Conservation (phyloP, 1,140 invertebrate species). For the Stegodyphus dumicola region DNA sequence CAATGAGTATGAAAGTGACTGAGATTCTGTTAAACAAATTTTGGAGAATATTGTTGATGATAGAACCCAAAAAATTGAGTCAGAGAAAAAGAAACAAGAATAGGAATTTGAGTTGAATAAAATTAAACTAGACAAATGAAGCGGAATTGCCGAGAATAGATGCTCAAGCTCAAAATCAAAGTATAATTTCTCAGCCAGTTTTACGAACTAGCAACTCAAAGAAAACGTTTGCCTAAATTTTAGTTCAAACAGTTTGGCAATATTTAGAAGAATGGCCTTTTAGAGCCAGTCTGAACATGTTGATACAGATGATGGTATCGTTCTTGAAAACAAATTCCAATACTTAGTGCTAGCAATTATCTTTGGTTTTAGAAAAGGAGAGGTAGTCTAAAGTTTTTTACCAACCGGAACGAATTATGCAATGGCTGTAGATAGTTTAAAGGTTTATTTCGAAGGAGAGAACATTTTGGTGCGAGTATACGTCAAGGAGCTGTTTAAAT, state of each 20-base stretch:
- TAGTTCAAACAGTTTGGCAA: neutral
- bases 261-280: neutral
- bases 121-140: too few relatives aligned
- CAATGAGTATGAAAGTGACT: neutral
- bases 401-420: constrained; percentile 48
- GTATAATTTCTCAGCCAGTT: neutral
- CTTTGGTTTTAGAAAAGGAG: neutral
- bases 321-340: neutral
- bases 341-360: neutral
- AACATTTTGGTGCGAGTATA: neutral
- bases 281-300: neutral
- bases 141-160: neutral
- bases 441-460: constrained; percentile 54
- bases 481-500: neutral
- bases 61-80: neutral
- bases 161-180: neutral
- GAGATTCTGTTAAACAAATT: too few relatives aligned
- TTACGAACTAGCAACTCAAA: neutral
- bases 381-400: constrained; percentile 62
- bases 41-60: neutral
- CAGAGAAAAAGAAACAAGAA: neutral
- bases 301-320: neutral
- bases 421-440: constrained; percentile 60
- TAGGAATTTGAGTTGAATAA: neutral
- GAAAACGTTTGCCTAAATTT: neutral